Base-by-base conservation (phyloP, 1,140 invertebrate species). In the Heliconius congener region DNA sequence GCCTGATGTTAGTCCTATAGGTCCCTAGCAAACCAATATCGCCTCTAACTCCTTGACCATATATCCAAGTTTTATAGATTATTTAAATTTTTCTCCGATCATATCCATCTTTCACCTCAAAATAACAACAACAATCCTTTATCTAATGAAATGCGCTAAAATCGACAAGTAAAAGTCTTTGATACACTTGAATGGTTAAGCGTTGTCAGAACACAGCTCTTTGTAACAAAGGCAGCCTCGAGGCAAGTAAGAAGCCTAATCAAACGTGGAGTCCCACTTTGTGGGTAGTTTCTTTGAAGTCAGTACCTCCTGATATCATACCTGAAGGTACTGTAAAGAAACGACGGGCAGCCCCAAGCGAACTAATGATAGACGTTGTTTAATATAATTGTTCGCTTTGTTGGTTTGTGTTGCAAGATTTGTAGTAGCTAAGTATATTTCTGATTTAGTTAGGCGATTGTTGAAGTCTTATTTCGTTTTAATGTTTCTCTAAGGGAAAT, bases 281-380 rank as follows among this genome's bases (percentile, higher is more conserved):
- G 87, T 87, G 79, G 80, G 81, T 83, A 84, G 85, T 88, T 89
- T 87, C 89, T 90, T 90, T 90, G 89, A 90, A 87, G 84, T 86
- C 80, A 76, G 34, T 70, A 71, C 66, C 74, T 76, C 77, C 84
- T 74, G 77, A 66, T 77, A 77, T 66, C 30, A 73, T 60, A 60
- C 19, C 9, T 60, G 55, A 52, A 52, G 77, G 72, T 78, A 73
- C 73, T 78, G 71, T 74, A 78, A 73, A 66, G 77, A 66, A 78
- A 42, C 77, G 60, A 66, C 34, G 76, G 76, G 19, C 1, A 23
- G 71, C 77, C 73, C 42, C 71, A 72, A 30, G 60, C 60, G 27
- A 4, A 66, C 3, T 13, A 27, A 9, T 66, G 60, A 66, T 66
- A 66, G 60, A 66, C 60, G 60, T 30, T 30, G 60, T 66, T 23